Evolutionary conservation across 2,113 vertebrate species (phyloP), one percentile per base, ranked within the genome.

Genomic region (Nicator chloris): DNA sequence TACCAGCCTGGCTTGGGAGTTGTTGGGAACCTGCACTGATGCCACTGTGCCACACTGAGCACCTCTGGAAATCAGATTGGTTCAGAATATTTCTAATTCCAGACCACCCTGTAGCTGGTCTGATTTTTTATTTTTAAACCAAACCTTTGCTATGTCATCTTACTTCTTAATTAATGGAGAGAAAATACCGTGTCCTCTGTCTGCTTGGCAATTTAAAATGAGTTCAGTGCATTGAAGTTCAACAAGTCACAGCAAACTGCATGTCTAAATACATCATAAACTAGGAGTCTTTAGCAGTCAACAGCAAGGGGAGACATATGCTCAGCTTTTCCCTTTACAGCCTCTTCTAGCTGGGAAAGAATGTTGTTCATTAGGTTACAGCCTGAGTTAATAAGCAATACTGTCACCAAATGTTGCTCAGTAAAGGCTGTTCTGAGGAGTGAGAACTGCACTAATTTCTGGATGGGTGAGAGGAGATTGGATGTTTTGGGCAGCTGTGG

Each of bases 271-370:
- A 66, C 83, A 73, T 65, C 61, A 44, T 64, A 73, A 88, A 93
- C 1, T 63, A 91, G 31, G 68, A 95, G 68, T 33, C 72, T 73
- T 92, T 77, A 83, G 56, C 57, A 77, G 47, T 66, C 57, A 87
- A 3, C 18, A 77, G 50, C 45, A 85, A 70, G 79, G 53, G 72
- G 86, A 95, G 82, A 82, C 68, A 84, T 50, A 73, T 78, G 76
- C 60, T 94, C 80, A 82, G 89, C 63, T 82, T 94, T 90, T 90
- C 63, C 61, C 63, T 90, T 82, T 94, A 61, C 64, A 87, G 63
- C 53, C 51, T 86, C 63, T 63, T 77, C 71, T 94, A 59, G 50
- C 7, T 91, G 71, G 51, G 76, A 82, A 66, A 80, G 66, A 63
- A 61, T 40, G 47, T 37, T 86, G 54, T 50, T 85, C 65, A 92